A percentile compares a stretch with the other conserved stretches of the same genome.
Conservation (phyloP, 2,797 vertebrate species). For the Cephalopachus bancanus region DNA sequence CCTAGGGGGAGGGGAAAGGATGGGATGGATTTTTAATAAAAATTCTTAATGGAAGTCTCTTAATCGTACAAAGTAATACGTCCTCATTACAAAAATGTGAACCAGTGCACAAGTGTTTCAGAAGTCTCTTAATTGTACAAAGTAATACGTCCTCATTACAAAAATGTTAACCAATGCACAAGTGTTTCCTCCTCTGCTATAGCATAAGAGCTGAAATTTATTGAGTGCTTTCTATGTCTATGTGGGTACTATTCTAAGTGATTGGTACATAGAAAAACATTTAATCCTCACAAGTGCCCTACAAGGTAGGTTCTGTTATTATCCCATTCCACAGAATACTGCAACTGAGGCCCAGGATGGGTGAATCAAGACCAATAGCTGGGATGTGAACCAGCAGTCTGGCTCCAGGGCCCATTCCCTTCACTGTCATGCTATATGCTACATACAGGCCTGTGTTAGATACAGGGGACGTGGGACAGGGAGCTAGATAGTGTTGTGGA, state of each 20-base stretch:
- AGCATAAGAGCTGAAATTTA: background rate
- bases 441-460: background rate
- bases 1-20: background rate
- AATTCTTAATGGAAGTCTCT: background rate
- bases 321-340: background rate
- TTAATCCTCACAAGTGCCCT: background rate
- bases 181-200: background rate
- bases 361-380: background rate
- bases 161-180: background rate
- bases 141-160: background rate
- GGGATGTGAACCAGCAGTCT: background rate
- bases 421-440: too few relatives aligned
- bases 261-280: background rate
- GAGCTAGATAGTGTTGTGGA: too few relatives aligned
- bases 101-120: background rate
- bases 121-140: background rate
- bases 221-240: background rate
- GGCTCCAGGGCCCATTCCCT: background rate
- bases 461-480: background rate
- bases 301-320: background rate
- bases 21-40: slow-evolving; percentile 3
- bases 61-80: background rate
- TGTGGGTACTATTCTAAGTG: background rate
- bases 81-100: background rate
- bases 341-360: background rate